Percentiles rank a stretch among this genome's conserved stretches.
Evolutionary conservation across 2,797 vertebrate species (phyloP).

Genomic region (Columba guinea): DNA sequence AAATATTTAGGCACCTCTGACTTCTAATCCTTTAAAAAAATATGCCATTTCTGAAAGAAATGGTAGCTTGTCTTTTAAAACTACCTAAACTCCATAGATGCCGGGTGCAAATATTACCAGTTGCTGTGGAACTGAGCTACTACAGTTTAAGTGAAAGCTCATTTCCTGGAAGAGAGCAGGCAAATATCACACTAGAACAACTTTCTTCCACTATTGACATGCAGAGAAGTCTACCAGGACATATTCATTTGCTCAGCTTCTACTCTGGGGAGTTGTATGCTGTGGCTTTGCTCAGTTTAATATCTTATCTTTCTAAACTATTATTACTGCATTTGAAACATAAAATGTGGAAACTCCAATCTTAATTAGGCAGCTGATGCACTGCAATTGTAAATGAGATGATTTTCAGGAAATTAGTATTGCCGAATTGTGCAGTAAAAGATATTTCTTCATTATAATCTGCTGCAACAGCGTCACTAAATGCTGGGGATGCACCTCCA

Average conservation of each 20-base stretch:
- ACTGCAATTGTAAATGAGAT: background rate
- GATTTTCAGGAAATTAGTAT: background rate
- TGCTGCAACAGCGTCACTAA: background rate
- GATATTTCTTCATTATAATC: background rate
- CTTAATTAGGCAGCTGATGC: background rate
- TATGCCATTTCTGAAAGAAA: background rate
- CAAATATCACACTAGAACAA: background rate
- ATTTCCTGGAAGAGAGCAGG: background rate
- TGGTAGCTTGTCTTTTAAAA: background rate
- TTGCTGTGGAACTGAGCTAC: background rate
- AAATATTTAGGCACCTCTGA: background rate
- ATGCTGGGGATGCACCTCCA: background rate
- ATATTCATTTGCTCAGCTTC: background rate
- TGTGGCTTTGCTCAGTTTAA: background rate
- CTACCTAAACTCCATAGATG: background rate
- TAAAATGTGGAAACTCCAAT: background rate
- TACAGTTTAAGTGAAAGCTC: background rate
- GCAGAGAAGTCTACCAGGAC: background rate
- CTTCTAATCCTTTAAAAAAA: background rate
- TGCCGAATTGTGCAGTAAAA: background rate
- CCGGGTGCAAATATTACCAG: background rate
- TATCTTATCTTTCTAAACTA: background rate
- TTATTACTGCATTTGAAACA: background rate
- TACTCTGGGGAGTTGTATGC: background rate
- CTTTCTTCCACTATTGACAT: background rate